Evolutionary conservation across 30 jellyfish, hydroid and myxozoan genomes (phyloP), one percentile per base, ranked within the genome.

Genomic region (Hydractinia symbiolongicarpus): DNA sequence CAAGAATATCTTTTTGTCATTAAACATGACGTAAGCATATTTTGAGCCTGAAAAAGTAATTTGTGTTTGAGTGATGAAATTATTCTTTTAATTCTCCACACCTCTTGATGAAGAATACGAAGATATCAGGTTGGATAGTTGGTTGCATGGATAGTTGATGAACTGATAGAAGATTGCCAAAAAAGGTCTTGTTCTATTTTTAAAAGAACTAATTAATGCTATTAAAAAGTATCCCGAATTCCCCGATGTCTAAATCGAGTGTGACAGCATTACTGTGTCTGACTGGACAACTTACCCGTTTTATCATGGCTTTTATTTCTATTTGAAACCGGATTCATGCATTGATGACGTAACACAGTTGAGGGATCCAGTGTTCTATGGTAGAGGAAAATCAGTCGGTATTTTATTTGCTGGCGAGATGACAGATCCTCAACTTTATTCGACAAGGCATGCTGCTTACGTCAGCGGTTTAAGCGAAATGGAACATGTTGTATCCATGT

Each of bases 391-490:
- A 13, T 6, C 76, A 49, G 9, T 54, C 51, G 15, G 19, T 17
- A 17, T 75, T 6, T 50, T 75, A 20, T 54, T 75, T 51, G 77
- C 83, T 51, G 83, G 83, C 54, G 83, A 75, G 76, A 75, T 75
- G 78, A 75, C 83, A 21, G 77, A 50, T 51, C 74, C 51, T 14
- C 14, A 15, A 17, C 54, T 50, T 75, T 75, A 50, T 55, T 75
- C 83, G 19, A 75, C 83, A 14, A 75, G 79, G 8, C 83, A 75
- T 53, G 83, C 54, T 1, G 83, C 78, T 15, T 75, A 50, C 50
- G 20, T 13, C 17, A 54, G 78, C 54, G 83, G 83, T 14, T n/a
- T 75, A 6, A 51, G 83, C 1, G 83, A 75, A 51, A 79, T 54
- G 2, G 54, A 72, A n/a, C 58, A 73, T 30, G 66, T 13, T 64